Evolutionary conservation across 2,113 vertebrate species (phyloP).

Genomic region (Phrynocephalus versicolor): DNA sequence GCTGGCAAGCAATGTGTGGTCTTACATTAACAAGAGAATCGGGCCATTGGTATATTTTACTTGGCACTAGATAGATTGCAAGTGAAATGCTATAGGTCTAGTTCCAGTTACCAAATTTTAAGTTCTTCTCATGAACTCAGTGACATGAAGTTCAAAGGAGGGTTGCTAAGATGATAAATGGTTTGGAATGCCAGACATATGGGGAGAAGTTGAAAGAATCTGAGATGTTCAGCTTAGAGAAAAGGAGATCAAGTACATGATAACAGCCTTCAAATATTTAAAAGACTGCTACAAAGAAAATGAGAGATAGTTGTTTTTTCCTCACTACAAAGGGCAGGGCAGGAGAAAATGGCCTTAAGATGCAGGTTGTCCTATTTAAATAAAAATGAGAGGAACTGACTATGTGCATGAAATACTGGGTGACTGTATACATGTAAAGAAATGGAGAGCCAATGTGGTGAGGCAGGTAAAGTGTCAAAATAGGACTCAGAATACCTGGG

Average conservation of each 20-base stretch:
- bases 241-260: constrained; percentile 17
- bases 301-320: background rate
- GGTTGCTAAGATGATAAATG: constrained; percentile 13
- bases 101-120: background rate
- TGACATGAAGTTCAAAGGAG: constrained; percentile 10
- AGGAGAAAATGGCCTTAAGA: constrained; percentile 3
- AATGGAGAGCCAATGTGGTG: background rate
- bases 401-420: background rate
- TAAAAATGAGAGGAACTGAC: background rate
- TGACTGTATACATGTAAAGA: background rate
- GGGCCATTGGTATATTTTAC: background rate
- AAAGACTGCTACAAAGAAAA: constrained; percentile 17
- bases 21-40: background rate
- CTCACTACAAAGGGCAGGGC: background rate
- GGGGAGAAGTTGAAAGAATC: constrained; percentile 20
- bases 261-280: constrained; percentile 30
- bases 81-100: background rate
- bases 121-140: background rate
- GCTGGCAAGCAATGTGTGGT: background rate
- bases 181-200: constrained; percentile 10
- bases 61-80: constrained; percentile 1
- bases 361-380: background rate
- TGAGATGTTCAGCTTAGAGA: background rate
- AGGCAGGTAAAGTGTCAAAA: no score
- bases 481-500: no score